Conservation (phyloP, 1,140 invertebrate genomes). For the Neodiprion lecontei region DNA sequence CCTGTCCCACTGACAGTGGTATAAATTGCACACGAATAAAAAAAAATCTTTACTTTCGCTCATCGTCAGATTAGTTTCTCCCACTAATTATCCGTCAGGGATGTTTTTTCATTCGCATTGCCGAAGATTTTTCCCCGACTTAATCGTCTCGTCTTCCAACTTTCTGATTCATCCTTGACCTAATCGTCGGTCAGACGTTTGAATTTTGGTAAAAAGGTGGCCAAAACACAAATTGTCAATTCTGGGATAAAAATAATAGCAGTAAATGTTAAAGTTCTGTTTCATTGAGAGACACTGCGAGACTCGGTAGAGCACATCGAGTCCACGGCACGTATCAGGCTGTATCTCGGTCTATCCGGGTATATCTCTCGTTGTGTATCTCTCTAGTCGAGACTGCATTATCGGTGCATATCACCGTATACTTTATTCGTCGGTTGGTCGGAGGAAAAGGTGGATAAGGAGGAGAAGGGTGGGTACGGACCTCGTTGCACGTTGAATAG, state of each 20-base stretch:
- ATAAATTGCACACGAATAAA: no score
- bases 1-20: no score
- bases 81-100: no score
- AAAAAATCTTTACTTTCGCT: no score
- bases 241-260: not conserved
- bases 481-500: not conserved
- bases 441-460: not conserved
- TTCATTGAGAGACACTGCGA: slow-evolving; percentile 1
- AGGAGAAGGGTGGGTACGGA: not conserved
- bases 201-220: no score
- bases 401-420: not conserved
- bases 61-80: no score
- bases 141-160: no score
- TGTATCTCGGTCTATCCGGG: not conserved
- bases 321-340: not conserved
- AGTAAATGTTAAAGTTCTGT: not conserved
- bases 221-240: no score
- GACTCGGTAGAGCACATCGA: slow-evolving; percentile 12
- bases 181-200: no score
- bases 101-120: no score
- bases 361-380: not conserved
- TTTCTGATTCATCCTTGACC: no score
- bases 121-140: no score
- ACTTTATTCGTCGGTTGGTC: not conserved
- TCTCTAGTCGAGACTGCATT: not conserved